Evolutionary conservation across 2,888 invertebrate genomes (phyloP).

Genomic region (Podotricha telesiphe): DNA sequence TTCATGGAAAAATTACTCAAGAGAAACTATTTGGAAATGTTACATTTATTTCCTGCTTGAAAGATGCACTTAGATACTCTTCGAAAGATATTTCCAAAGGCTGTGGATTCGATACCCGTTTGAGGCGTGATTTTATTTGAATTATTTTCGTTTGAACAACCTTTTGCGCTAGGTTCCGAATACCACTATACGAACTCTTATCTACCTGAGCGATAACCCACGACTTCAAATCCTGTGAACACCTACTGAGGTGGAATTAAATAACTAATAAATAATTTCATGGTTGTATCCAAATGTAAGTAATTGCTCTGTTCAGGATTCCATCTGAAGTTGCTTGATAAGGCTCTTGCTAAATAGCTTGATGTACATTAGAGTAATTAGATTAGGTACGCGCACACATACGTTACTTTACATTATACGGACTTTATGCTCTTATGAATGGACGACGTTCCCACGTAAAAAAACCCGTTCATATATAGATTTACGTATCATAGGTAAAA

Average conservation of each 20-base stretch:
- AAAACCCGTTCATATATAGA: background rate
- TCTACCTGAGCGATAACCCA: too few relatives aligned
- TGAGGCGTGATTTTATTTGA: too few relatives aligned
- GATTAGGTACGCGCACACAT: background rate
- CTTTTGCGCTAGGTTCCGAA: background rate
- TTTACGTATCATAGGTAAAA: background rate
- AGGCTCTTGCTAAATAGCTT: slow-evolving; percentile 13
- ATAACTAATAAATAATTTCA: slow-evolving; percentile 45
- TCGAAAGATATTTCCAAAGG: too few relatives aligned
- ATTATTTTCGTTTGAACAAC: background rate
- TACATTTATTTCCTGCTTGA: too few relatives aligned
- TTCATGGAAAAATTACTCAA: too few relatives aligned
- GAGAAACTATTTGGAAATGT: too few relatives aligned
- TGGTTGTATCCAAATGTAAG: slow-evolving; percentile 47
- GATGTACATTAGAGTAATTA: slow-evolving; percentile 11
- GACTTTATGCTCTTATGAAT: background rate
- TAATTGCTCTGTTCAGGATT: slow-evolving; percentile 50
- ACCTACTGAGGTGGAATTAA: slow-evolving; percentile 35
- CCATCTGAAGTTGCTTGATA: slow-evolving; percentile 43
- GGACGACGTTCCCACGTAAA: slow-evolving; percentile 6
- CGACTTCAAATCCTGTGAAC: slow-evolving; percentile 26
- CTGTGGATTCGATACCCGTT: too few relatives aligned
- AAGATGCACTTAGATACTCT: too few relatives aligned
- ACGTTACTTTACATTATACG: background rate
- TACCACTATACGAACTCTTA: too few relatives aligned